Evolutionary conservation across 1,140 invertebrate genomes (phyloP), one percentile per base, ranked within the genome.

Genomic region (Cydia splendana): DNA sequence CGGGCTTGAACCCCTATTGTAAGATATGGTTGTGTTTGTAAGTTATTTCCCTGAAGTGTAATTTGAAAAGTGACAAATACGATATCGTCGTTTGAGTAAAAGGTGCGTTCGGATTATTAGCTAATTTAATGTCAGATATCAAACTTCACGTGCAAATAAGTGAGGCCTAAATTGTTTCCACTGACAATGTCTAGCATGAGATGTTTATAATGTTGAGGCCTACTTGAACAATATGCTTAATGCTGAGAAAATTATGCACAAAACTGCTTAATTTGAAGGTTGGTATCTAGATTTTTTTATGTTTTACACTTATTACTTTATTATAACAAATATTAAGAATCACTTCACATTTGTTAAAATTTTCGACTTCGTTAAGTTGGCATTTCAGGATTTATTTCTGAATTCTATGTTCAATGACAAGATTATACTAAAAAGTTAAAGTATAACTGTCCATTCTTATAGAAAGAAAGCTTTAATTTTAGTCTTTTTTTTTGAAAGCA

Each of bases 1-100:
- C 20, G 81, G 81, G 82, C 84, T 85, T 85, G 84, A 73, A 85
- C 84, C 80, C 77, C 74, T 76, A 57, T 74, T 51, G 42, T 76
- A 45, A 51, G 34, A 67, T 76, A 77, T 76, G 79, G 78, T 83
- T 83, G 80, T 81, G 76, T 81, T 81, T 75, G 76, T 78, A 9
- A 42, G 77, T 81, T 18, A 7, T 48, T 20, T 69, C 45, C 48
- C 76, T 45, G 48, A 62, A 71, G 75, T 75, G 34, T 71, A 38
- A 38, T 71, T 71, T 71, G 15, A 71, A 38, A 71, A 10, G 34
- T 71, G 67, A 42, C 38, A 18, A 71, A 18, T 71, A 38, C 65
- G 15, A 15, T 34, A 34, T 69, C 38, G 34, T 71, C 1, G 67
- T 18, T 71, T 13, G 15, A 71, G 15, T 71, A 18, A 30, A 9